Percentiles rank a stretch among this genome's conserved stretches.
Conservation (phyloP, 2,888 invertebrate species). For the Teleogryllus oceanicus region DNA sequence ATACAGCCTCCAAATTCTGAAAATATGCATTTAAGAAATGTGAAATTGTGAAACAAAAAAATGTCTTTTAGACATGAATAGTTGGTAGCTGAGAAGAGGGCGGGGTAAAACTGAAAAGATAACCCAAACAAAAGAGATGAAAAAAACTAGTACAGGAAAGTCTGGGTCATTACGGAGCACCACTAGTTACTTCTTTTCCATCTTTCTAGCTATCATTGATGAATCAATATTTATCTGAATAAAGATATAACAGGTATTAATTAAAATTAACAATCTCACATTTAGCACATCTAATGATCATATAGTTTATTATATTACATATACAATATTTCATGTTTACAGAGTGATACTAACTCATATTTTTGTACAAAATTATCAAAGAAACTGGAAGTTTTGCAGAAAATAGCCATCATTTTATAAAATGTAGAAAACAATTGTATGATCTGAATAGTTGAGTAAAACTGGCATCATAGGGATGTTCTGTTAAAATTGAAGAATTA, state of each 20-base stretch:
- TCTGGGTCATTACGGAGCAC: no score
- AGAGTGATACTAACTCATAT: conserved; percentile 28
- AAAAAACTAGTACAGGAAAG: no score
- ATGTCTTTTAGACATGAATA: no score
- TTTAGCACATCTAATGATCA: conserved; percentile 35
- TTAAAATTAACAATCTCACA: neutral
- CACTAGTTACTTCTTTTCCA: no score
- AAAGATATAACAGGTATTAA: neutral
- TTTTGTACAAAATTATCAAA: conserved; percentile 37
- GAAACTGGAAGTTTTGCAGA: conserved; percentile 35
- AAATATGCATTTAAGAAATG: no score
- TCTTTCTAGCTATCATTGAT: no score
- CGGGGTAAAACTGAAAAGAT: no score
- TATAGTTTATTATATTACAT: conserved; percentile 32
- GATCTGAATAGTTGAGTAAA: neutral
- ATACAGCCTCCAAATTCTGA: no score
- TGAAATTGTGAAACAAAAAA: no score
- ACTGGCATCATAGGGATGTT: neutral
- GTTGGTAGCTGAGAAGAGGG: no score
- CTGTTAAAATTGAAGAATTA: neutral
- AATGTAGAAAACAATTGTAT: conserved; percentile 35
- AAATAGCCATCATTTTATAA: conserved; percentile 33
- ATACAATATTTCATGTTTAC: conserved; percentile 27
- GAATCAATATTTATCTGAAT: no score
- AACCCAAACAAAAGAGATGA: no score